phyloP scores from a whole-genome alignment of 2,888 invertebrate species.

The Hypsopygia costalis region DNA sequence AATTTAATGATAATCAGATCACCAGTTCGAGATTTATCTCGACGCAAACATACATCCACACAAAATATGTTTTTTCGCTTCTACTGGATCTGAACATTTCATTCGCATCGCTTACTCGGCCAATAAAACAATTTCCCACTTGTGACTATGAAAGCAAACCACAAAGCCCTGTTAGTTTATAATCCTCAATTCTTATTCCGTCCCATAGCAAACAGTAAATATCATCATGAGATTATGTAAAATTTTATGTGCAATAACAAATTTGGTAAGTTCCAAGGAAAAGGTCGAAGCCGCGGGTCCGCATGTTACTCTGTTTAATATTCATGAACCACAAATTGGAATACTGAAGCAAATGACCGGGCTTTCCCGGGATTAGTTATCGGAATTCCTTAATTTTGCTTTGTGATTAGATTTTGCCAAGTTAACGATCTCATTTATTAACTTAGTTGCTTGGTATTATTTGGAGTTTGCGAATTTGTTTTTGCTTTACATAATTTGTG shows the following conservation, averaged over 20 bases:
- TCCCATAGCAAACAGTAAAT: neutral
- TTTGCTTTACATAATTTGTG: conserved; percentile 5
- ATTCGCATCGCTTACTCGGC: too few species aligned
- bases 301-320: conserved; percentile 34
- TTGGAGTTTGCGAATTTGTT: conserved; percentile 19
- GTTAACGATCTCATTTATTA: conserved; percentile 28
- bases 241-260: conserved; percentile 2
- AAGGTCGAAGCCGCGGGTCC: neutral
- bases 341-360: conserved; percentile 46
- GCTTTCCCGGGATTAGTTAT: conserved; percentile 50
- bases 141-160: neutral
- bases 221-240: neutral
- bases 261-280: neutral
- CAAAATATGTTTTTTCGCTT: too few species aligned
- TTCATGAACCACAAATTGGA: conserved; percentile 59
- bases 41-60: too few species aligned
- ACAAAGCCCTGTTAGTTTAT: neutral
- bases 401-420: conserved; percentile 43
- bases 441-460: conserved; percentile 22
- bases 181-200: neutral
- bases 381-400: conserved; percentile 49
- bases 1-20: too few species aligned
- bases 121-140: too few species aligned
- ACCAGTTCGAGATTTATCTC: too few species aligned
- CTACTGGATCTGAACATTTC: too few species aligned